These are phyloP conservation scores for Aphis gossypii DNA, from an alignment of 1,140 invertebrate species.

Conservation along the genomic window DNA sequence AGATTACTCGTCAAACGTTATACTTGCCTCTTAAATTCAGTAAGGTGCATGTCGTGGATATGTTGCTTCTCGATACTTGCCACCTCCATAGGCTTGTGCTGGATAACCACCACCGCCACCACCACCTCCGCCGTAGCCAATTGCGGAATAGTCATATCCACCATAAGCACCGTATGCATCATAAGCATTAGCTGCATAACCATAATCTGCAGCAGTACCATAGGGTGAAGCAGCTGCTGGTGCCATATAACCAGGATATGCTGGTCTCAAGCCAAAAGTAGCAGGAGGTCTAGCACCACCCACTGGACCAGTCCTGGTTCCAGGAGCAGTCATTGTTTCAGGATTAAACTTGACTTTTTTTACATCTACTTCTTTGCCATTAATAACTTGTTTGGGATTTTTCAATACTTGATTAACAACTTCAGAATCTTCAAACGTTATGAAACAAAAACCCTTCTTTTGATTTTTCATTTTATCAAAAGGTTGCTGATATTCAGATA, in stretches of 20 bases:
- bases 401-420: conserved; percentile 72
- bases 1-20: conserved; percentile 55
- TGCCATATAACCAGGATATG: conserved; percentile 58
- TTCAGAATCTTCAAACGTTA: conserved; percentile 73
- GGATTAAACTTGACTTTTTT: conserved; percentile 68
- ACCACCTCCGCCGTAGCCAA: conserved; percentile 63
- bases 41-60: conserved; percentile 61
- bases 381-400: conserved; percentile 71
- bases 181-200: conserved; percentile 65
- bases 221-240: conserved; percentile 37
- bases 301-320: conserved; percentile 58
- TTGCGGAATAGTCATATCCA: conserved; percentile 63
- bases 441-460: conserved; percentile 73
- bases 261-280: conserved; percentile 57
- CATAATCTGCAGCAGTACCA: conserved; percentile 63
- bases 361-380: conserved; percentile 71
- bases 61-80: conserved; percentile 61
- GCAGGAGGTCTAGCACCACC: conserved; percentile 58
- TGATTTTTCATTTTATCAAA: conserved; percentile 76
- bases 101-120: conserved; percentile 64
- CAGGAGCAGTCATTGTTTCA: conserved; percentile 63
- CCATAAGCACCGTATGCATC: conserved; percentile 61
- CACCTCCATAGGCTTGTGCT: conserved; percentile 63
- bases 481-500: conserved; percentile 75
- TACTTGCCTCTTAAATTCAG: conserved; percentile 58